Conservation (phyloP, 2,797 vertebrate species). For the Vespertilio murinus region DNA sequence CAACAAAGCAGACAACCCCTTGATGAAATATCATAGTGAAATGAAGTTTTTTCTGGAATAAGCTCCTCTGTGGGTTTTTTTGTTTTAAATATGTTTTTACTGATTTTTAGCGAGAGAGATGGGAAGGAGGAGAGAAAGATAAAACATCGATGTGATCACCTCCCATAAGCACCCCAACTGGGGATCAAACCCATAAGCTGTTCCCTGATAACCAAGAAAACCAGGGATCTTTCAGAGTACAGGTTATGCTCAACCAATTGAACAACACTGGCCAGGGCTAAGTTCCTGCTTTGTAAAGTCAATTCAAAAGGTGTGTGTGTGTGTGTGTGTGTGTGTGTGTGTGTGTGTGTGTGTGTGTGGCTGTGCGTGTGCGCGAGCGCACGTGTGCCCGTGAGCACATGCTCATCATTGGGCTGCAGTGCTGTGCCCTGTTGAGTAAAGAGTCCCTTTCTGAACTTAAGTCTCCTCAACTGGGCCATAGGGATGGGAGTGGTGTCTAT, state of each 20-base stretch:
- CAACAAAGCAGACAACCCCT: background rate
- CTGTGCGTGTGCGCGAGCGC: no score
- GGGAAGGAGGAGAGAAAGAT: background rate
- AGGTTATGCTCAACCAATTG: background rate
- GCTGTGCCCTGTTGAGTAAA: background rate
- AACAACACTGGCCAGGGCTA: background rate
- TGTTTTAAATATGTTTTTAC: background rate
- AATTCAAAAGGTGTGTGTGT: background rate
- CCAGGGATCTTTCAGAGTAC: background rate
- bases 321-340: background rate
- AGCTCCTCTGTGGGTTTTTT: background rate
- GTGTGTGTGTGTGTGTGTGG: background rate
- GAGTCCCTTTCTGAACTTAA: background rate
- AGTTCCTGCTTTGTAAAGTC: background rate
- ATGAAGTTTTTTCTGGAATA: background rate
- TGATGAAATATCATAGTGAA: background rate
- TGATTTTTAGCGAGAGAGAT: background rate
- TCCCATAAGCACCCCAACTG: background rate
- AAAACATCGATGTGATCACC: background rate
- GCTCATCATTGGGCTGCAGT: background rate
- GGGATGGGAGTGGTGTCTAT: background rate
- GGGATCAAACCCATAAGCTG: background rate
- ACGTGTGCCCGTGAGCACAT: no score
- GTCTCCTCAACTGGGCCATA: background rate
- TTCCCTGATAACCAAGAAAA: background rate